Percentiles rank a stretch among this genome's conserved stretches.
These are phyloP conservation scores for Chloroceryle inda DNA, from an alignment of 2,797 vertebrate species.

Conservation along the genomic window DNA sequence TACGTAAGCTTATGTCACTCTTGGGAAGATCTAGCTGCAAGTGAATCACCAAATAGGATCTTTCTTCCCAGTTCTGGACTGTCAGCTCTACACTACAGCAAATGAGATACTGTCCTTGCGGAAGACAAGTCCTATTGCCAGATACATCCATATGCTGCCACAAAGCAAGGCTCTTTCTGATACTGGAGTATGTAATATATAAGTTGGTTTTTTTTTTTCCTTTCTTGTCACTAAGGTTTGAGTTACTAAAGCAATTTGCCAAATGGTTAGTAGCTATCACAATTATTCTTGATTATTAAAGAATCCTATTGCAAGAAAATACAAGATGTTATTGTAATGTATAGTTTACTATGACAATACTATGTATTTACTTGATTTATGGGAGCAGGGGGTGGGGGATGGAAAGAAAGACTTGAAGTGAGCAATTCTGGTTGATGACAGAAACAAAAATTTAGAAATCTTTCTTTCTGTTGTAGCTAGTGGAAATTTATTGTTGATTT, in stretches of 20 bases:
- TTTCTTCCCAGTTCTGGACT: not conserved
- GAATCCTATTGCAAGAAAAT: not conserved
- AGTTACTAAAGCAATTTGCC: not conserved
- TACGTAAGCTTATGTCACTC: not conserved
- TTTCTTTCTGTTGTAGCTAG: not conserved
- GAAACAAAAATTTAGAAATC: not conserved
- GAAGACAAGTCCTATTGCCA: not conserved
- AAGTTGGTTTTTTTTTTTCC: not conserved
- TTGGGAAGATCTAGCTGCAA: not conserved
- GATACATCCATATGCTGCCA: not conserved
- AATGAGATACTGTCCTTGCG: not conserved
- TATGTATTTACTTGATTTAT: not conserved
- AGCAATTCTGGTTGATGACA: not conserved
- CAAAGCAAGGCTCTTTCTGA: not conserved
- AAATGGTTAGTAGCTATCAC: not conserved
- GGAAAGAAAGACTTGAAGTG: not conserved
- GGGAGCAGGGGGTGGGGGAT: too few relatives aligned
- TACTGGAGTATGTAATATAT: not conserved
- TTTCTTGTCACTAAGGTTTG: not conserved
- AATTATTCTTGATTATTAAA: not conserved
- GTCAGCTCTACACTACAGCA: rapidly evolving
- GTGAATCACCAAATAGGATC: not conserved
- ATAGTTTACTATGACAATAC: not conserved
- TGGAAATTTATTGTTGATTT: not conserved
- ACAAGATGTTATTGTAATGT: not conserved